Conservation (phyloP, 2,888 invertebrate species). For the Drosophila recens region DNA sequence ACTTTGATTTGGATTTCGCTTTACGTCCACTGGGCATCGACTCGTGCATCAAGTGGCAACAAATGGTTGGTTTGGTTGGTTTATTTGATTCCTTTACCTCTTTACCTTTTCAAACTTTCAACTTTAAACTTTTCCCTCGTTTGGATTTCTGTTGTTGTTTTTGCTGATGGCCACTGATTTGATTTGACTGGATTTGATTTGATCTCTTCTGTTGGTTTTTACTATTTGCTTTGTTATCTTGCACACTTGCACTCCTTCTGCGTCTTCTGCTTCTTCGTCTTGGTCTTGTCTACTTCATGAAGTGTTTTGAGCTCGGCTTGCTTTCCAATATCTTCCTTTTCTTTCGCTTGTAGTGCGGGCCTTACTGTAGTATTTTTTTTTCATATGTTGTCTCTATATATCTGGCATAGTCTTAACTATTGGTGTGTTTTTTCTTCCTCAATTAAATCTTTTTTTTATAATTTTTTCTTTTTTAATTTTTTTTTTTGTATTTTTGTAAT, state of each 20-base stretch:
- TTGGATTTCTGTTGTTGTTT: neutral
- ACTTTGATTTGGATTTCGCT: slow-evolving; percentile 33
- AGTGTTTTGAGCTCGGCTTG: slow-evolving; percentile 2
- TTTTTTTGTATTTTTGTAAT: slow-evolving; percentile 52
- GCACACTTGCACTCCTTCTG: neutral
- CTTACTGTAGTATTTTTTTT: slow-evolving; percentile 37
- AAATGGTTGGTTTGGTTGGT: slow-evolving; percentile 5
- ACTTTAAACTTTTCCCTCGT: too few relatives aligned
- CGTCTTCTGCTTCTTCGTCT: neutral
- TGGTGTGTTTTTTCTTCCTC: slow-evolving; percentile 41
- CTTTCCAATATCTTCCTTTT: slow-evolving; percentile 15
- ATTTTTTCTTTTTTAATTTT: slow-evolving; percentile 47
- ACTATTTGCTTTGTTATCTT: neutral
- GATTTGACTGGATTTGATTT: neutral
- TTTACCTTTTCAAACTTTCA: neutral
- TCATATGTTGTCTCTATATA: slow-evolving; percentile 47
- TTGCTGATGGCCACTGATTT: slow-evolving; percentile 11
- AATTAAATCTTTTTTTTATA: slow-evolving; percentile 31
- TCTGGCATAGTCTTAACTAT: slow-evolving; percentile 58
- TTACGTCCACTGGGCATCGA: slow-evolving; percentile 43
- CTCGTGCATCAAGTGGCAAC: slow-evolving; percentile 30
- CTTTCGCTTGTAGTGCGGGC: slow-evolving; percentile 41
- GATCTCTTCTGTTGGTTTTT: neutral
- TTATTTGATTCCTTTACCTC: slow-evolving; percentile 8
- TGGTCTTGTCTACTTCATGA: neutral